Evolutionary conservation across 2,888 invertebrate species (phyloP).

Genomic region (Megaustenia siamemsis): DNA sequence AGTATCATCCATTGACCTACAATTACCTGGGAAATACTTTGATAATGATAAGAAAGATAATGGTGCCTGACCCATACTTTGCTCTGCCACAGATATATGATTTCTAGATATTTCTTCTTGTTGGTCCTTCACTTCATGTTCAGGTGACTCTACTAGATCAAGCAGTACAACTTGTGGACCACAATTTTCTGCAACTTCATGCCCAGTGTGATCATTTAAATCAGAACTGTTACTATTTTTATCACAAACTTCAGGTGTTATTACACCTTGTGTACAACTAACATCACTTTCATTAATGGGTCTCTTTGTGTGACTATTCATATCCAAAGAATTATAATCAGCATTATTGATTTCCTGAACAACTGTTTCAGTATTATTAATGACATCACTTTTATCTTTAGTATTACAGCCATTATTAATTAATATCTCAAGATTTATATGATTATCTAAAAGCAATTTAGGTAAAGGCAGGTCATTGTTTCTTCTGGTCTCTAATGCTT

Average conservation of each 20-base stretch:
- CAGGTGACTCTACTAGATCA: background rate
- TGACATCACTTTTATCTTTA: background rate
- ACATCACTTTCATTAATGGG: background rate
- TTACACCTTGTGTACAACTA: background rate
- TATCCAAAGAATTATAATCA: background rate
- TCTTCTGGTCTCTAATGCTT: background rate
- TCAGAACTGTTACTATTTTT: background rate
- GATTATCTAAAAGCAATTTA: background rate
- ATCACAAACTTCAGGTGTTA: background rate
- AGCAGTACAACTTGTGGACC: background rate
- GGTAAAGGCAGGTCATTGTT: background rate
- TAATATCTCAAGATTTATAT: background rate
- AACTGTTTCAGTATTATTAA: background rate
- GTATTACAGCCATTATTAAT: background rate
- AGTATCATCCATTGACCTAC: conserved; percentile 32
- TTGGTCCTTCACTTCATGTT: background rate
- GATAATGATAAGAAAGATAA: background rate
- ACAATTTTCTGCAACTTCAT: background rate
- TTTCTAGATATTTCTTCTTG: background rate
- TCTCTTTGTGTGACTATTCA: background rate
- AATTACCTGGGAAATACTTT: background rate
- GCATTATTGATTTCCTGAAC: background rate
- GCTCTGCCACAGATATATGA: background rate
- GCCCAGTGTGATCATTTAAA: background rate
- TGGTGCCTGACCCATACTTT: background rate